Base-by-base conservation (phyloP, 2,797 vertebrate genomes). In the Luscinia luscinia region DNA sequence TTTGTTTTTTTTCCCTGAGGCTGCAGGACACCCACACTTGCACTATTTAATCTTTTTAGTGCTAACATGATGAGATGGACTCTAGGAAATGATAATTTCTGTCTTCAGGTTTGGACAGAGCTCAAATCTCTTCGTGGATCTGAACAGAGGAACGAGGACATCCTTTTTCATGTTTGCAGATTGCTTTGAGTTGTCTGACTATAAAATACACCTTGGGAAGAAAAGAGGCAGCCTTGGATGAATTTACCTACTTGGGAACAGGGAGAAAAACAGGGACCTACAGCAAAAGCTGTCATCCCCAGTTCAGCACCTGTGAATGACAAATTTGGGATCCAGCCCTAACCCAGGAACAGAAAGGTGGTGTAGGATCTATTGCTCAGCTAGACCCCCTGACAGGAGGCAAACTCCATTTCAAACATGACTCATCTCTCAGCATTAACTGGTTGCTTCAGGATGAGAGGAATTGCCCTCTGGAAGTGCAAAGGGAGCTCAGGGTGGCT, bases 381-480 rank as follows among this genome's bases (percentile, higher is more conserved):
- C n/a, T 15, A 21, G 28, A 26, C 3, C 57, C 5, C 22, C 46
- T 36, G 17, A 15, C 0, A 67, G 27, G 22, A 26, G 28, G 48
- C 6, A 69, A 90, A 59, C 5, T 1, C 49, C 40, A 4, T n/a
- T 90, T 84, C 70, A 87, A 51, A 24, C 3, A 4, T 45, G 48
- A 89, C 82, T 94, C 26, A 49, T 57, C 32, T 41, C 40, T 24
- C 4, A 0, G 49, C 24, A 8, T 73, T 26, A 57, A 36, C 43
- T 84, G 81, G 21, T 10, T 68, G 55, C 51, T 73, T 72, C 9
- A 52, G 63, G 32, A 74, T 1, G 14, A 73, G 63, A 90, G 67
- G 81, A 87, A 84, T 90, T 45, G 32, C 67, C 61, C 73, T 69
- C 77, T 93, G 83, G 58, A 92, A 86, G 40, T 15, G 84, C 52